phyloP scores from a whole-genome alignment of 1,140 invertebrate genomes.

The Phymastichus coffea region DNA sequence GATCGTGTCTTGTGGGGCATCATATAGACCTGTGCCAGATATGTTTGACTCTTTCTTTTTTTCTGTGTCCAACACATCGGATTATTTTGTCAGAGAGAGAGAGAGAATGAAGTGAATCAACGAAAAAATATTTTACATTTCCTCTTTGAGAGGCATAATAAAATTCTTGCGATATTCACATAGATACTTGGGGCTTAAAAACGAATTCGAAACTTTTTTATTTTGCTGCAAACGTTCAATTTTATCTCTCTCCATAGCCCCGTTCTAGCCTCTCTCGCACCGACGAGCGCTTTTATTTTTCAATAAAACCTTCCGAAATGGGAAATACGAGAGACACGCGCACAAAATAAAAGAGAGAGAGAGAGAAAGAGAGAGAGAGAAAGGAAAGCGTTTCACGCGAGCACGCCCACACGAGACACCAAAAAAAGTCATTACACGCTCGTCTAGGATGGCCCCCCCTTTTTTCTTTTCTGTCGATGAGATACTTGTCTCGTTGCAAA shows the following conservation, averaged over 20 bases:
- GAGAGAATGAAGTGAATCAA: too few relatives aligned
- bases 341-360: background rate
- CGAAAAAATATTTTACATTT: too few relatives aligned
- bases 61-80: too few relatives aligned
- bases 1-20: too few relatives aligned
- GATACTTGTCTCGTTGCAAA: slow-evolving; percentile 28
- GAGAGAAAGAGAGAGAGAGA: background rate
- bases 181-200: too few relatives aligned
- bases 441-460: background rate
- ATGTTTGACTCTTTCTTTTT: too few relatives aligned
- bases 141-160: too few relatives aligned
- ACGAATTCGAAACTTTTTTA: too few relatives aligned
- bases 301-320: slow-evolving; percentile 15
- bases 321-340: background rate
- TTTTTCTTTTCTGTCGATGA: slow-evolving; percentile 31
- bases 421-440: slow-evolving; percentile 25
- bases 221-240: slow-evolving; percentile 6
- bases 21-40: too few relatives aligned
- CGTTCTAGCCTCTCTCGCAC: background rate
- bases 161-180: too few relatives aligned
- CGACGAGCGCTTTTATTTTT: slow-evolving; percentile 14
- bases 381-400: background rate
- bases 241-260: background rate
- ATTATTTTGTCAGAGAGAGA: too few relatives aligned
- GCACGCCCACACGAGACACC: background rate